phyloP scores from a whole-genome alignment of 2,797 vertebrate species.

The Remorina albescens region DNA sequence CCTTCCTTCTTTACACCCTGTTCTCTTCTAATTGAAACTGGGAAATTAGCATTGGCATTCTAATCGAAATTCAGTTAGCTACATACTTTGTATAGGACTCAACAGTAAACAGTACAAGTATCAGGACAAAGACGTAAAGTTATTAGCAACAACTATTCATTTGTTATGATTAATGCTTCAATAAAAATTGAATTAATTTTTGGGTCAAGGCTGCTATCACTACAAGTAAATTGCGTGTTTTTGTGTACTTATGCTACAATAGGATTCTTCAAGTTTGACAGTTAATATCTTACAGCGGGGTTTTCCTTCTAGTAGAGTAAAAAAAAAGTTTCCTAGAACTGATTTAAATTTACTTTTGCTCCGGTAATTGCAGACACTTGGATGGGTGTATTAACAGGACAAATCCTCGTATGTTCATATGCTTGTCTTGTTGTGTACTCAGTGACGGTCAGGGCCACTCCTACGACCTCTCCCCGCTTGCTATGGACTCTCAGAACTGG shows the following conservation, averaged over 20 bases:
- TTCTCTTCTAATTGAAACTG: too few species aligned
- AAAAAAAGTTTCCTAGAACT: too few species aligned
- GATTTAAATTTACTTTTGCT: neutral
- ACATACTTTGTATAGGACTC: too few species aligned
- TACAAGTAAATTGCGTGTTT: neutral
- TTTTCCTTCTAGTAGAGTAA: too few species aligned
- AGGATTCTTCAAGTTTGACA: too few species aligned
- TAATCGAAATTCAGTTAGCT: too few species aligned
- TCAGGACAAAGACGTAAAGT: neutral
- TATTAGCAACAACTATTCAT: neutral
- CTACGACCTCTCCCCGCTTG: conserved; percentile 92
- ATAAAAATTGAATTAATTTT: neutral
- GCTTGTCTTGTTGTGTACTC: conserved; percentile 22
- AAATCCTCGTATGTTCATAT: neutral
- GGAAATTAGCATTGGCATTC: too few species aligned
- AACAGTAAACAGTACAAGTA: too few species aligned
- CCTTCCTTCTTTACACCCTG: neutral
- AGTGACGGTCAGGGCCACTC: conserved; percentile 89
- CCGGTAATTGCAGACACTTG: too few species aligned
- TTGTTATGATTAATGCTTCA: too few species aligned
- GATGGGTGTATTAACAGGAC: neutral
- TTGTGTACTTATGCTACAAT: too few species aligned
- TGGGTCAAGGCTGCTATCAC: neutral
- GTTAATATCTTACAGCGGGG: too few species aligned
- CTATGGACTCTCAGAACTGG: conserved; percentile 90